Conservation (phyloP, 1,140 invertebrate species). For the Antheraea pernyi region DNA sequence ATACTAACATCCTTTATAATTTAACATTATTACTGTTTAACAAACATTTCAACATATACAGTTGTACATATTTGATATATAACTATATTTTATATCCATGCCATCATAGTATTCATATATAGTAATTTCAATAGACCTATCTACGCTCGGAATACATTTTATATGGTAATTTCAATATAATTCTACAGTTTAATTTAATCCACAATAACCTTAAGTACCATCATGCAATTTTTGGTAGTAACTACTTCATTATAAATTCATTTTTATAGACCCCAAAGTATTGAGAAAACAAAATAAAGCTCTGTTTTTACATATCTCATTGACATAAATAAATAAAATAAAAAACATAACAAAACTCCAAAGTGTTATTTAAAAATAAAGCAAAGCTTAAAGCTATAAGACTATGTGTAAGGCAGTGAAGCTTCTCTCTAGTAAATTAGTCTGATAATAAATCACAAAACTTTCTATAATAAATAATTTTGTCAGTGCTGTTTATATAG, state of each 20-base stretch:
- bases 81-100: not conserved
- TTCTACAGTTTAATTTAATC: not conserved
- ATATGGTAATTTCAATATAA: not conserved
- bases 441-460: not conserved
- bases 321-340: not conserved
- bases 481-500: not conserved
- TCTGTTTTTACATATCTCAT: not conserved
- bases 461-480: not conserved
- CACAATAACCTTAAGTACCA: not conserved
- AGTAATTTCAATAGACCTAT: not conserved
- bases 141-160: not conserved
- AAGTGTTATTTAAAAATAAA: constrained; percentile 18
- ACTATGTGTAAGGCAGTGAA: constrained; percentile 25
- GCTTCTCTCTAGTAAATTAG: constrained; percentile 3
- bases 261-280: not conserved
- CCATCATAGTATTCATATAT: not conserved
- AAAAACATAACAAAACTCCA: not conserved
- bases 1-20: constrained; percentile 15
- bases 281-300: not conserved
- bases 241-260: not conserved
- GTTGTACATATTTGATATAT: too few relatives aligned
- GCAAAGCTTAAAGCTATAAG: constrained; percentile 32
- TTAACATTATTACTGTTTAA: not conserved
- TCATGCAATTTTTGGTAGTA: not conserved
- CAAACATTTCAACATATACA: not conserved